A percentile compares a stretch with the other conserved stretches of the same genome.
Evolutionary conservation across 2,888 invertebrate genomes (phyloP).

Genomic region (Cerastis leucographa): DNA sequence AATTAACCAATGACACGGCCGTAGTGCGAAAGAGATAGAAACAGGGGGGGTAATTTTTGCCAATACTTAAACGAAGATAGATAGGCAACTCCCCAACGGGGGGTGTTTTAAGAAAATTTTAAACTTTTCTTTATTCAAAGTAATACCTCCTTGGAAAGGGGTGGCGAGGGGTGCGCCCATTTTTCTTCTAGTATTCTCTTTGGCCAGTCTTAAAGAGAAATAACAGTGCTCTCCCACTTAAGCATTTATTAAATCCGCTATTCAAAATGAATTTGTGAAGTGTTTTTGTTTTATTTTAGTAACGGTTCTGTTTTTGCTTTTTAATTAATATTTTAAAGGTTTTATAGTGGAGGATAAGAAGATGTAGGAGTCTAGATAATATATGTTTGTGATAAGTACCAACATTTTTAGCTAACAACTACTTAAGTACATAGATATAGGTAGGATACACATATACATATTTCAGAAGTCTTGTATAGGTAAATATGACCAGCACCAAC

Average conservation of each 20-base stretch:
- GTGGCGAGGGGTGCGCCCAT: constrained; percentile 75
- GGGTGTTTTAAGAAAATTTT: constrained; percentile 89
- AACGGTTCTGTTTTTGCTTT: constrained; percentile 54
- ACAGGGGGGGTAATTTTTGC: constrained; percentile 86
- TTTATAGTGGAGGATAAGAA: constrained; percentile 4
- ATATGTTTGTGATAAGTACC: background rate
- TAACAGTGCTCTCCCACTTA: constrained; percentile 83
- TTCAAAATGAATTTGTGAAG: constrained; percentile 85
- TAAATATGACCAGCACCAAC: too few species aligned
- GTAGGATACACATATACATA: too few species aligned
- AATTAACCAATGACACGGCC: constrained; percentile 82
- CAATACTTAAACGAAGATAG: constrained; percentile 90
- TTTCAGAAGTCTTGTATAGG: too few species aligned
- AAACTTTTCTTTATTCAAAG: constrained; percentile 90
- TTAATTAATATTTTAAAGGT: constrained; percentile 61
- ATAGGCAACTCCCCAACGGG: constrained; percentile 82
- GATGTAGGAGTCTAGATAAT: background rate
- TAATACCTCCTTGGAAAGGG: constrained; percentile 70
- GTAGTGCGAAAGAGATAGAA: constrained; percentile 78
- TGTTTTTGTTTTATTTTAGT: constrained; percentile 76
- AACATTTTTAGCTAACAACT: background rate
- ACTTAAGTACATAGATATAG: background rate
- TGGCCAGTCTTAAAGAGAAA: constrained; percentile 88
- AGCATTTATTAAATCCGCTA: constrained; percentile 89
- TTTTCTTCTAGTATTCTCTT: constrained; percentile 89